Percentiles rank a stretch among this genome's conserved stretches.
phyloP scores from a whole-genome alignment of 2,797 vertebrate species.

The Jordanella pulchra region DNA sequence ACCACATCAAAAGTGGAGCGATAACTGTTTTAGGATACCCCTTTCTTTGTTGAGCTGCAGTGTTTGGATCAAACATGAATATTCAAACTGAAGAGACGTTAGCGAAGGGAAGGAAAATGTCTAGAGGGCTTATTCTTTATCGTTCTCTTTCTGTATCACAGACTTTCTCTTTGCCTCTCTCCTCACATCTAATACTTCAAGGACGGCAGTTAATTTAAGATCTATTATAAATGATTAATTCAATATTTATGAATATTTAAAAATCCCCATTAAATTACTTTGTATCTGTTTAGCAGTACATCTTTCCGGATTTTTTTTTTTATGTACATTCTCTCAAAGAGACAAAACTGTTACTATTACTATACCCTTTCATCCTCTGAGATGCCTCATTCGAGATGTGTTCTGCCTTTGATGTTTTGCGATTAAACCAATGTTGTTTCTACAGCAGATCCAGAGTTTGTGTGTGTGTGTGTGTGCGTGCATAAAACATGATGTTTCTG shows the following conservation, averaged over 20 bases:
- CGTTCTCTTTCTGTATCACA: slow-evolving; percentile 65
- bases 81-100: slow-evolving; percentile 77
- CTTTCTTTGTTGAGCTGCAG: slow-evolving; percentile 63
- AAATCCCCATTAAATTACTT: slow-evolving; percentile 83
- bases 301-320: slow-evolving; percentile 69
- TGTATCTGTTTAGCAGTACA: slow-evolving; percentile 82
- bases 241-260: slow-evolving; percentile 88
- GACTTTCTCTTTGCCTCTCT: slow-evolving; percentile 45
- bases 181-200: slow-evolving; percentile 82
- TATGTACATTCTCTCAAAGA: slow-evolving; percentile 65
- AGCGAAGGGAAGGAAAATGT: slow-evolving; percentile 75
- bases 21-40: slow-evolving; percentile 62
- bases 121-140: slow-evolving; percentile 77
- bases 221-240: slow-evolving; percentile 87
- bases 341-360: slow-evolving; percentile 72
- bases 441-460: slow-evolving; percentile 85
- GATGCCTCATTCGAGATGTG: slow-evolving; percentile 64
- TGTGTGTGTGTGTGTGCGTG: slow-evolving; percentile 23
- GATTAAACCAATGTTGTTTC: slow-evolving; percentile 82
- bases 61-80: slow-evolving; percentile 77
- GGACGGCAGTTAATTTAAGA: slow-evolving; percentile 83
- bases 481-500: slow-evolving; percentile 20
- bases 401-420: slow-evolving; percentile 79
- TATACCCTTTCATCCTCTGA: slow-evolving; percentile 68
- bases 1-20: slow-evolving; percentile 44